These are phyloP conservation scores for Amiota mariae DNA, from an alignment of 2,888 invertebrate species.

Conservation along the genomic window DNA sequence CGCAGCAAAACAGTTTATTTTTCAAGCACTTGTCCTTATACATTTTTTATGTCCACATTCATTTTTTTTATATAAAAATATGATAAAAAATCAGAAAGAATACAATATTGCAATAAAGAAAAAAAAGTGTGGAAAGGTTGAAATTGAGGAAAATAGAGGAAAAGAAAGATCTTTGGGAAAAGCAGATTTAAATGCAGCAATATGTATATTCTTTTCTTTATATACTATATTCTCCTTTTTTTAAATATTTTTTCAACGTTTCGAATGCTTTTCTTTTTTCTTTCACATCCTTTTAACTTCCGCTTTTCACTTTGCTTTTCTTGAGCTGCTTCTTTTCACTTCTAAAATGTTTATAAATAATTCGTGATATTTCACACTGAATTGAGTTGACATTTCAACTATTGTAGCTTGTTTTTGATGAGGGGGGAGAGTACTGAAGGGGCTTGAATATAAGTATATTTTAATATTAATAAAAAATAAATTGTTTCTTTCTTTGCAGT, in stretches of 20 bases:
- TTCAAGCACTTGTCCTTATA: neutral
- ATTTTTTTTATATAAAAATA: constrained; percentile 10
- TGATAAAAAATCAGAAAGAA: too few species aligned
- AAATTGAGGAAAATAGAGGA: neutral
- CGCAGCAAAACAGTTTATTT: constrained; percentile 12
- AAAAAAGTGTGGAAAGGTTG: neutral
- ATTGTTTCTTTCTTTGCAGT: neutral
- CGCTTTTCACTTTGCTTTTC: neutral
- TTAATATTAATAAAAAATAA: neutral
- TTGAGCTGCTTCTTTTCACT: constrained; percentile 27
- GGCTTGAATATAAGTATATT: neutral
- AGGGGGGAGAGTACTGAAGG: neutral
- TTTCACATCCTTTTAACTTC: neutral
- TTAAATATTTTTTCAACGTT: too few species aligned
- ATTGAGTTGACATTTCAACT: constrained; percentile 50
- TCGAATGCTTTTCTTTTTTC: neutral
- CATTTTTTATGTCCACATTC: neutral
- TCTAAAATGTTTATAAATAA: constrained; percentile 23
- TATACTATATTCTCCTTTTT: too few species aligned
- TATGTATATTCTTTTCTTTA: too few species aligned
- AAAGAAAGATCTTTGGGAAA: neutral
- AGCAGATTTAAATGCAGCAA: constrained; percentile 7
- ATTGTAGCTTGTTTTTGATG: too few species aligned
- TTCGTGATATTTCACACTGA: constrained; percentile 36
- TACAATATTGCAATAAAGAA: too few species aligned